Evolutionary conservation across 2,113 vertebrate species (phyloP).

Genomic region (Poeciliopsis retropinna): DNA sequence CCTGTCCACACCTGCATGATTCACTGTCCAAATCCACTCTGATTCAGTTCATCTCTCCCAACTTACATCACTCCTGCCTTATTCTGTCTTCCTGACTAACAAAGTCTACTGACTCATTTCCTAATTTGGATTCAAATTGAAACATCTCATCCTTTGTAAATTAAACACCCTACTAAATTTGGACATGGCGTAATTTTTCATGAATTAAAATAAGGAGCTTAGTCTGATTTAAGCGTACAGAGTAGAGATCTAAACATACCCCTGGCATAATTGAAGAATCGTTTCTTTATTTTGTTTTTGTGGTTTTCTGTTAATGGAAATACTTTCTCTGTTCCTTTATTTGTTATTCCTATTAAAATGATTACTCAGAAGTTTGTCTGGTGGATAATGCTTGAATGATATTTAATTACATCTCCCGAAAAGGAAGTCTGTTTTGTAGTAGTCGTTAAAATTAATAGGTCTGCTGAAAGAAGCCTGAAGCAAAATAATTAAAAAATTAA

Average conservation of each 20-base stretch:
- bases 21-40: not conserved
- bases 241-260: not conserved
- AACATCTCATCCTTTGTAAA: not conserved
- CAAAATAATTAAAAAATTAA: not conserved
- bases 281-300: slow-evolving; percentile 2
- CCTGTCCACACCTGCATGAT: not conserved
- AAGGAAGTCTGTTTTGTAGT: slow-evolving; percentile 14
- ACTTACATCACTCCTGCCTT: not conserved
- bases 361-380: not conserved
- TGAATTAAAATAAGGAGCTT: not conserved
- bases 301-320: slow-evolving; percentile 9
- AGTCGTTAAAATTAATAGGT: slow-evolving; percentile 44
- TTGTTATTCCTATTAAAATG: slow-evolving; percentile 1
- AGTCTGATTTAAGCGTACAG: not conserved
- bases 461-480: slow-evolving; percentile 15
- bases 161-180: not conserved
- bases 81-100: not conserved
- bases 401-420: slow-evolving; percentile 40
- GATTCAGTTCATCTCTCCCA: not conserved
- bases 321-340: not conserved
- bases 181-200: not conserved
- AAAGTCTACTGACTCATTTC: not conserved
- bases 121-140: not conserved
- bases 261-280: not conserved
- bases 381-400: slow-evolving; percentile 1